These are phyloP conservation scores for Poliocrania exsul DNA, from an alignment of 2,797 vertebrate species.

Conservation along the genomic window DNA sequence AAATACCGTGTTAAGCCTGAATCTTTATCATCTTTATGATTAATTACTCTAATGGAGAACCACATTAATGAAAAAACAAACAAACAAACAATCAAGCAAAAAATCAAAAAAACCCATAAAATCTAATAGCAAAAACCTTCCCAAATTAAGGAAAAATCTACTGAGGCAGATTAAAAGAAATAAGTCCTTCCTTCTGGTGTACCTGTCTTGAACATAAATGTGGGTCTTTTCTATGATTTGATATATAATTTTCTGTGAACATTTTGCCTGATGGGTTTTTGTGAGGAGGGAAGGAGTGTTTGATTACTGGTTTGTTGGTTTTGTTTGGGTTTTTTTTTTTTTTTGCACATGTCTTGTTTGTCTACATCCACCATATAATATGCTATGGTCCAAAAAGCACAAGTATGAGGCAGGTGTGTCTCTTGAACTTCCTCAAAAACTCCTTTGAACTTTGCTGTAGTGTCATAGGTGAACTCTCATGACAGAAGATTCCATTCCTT, in stretches of 20 bases:
- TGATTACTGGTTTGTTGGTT: neutral
- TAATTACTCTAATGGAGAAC: neutral
- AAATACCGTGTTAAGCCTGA: neutral
- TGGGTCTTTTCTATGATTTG: neutral
- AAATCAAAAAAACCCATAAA: rapidly evolving
- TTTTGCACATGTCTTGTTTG: neutral
- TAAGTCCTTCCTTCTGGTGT: neutral
- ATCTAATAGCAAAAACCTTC: neutral
- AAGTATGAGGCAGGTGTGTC: neutral
- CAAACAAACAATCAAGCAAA: rapidly evolving
- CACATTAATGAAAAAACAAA: neutral
- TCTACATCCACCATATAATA: neutral
- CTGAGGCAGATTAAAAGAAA: neutral
- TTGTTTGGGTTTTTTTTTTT: neutral
- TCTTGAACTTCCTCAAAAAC: neutral
- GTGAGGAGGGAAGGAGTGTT: rapidly evolving
- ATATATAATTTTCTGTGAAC: neutral
- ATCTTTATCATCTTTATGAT: neutral
- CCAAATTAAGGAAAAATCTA: neutral
- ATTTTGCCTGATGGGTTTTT: neutral
- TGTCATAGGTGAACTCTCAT: neutral
- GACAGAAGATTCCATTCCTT: neutral
- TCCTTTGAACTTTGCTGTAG: neutral
- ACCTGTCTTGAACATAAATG: neutral
- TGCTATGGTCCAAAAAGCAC: neutral